Evolutionary conservation across 2,888 invertebrate genomes (phyloP), one percentile per base, ranked within the genome.

Genomic region (Spatulosminthurus flaviceps): DNA sequence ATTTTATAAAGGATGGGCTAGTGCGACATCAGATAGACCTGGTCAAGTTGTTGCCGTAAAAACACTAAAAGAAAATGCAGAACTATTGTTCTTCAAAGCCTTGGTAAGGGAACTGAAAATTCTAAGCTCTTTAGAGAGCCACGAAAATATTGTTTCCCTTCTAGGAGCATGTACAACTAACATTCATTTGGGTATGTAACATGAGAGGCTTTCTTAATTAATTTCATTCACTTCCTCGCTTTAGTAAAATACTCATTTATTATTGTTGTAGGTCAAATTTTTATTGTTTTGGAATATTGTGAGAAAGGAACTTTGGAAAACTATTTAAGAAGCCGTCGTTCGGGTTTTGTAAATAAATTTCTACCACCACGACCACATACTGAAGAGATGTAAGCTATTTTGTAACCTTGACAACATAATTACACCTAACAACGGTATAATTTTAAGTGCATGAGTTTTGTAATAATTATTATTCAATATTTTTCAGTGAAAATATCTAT

Each of bases 41-140:
- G 72, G 43, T 7, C 24, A 29, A 11, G 19, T 22, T n/a, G 77
- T 77, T 7, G 28, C 43, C 7, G 70, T 77, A 16, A 77, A 77
- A 22, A 77, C 77, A 5, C 19, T 70, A 29, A 69, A 77, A 34
- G 43, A 42, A n/a, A 67, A 77, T 43, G 29, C 70, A 1, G 77
- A 67, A 70, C 22, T 77, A 51, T 29, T 43, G 22, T 77, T 69
- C 26, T 77, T 77, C 21, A 77, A 77, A 34, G 77, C 69, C n/a
- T 60, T 77, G 16, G 77, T 77, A 1, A 21, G 77, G 7, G 77
- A 77, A 60, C 11, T 77, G 24, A 77, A 77, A 77, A 69, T 77
- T 26, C 16, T 77, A 42, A 70, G 70, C 24, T 11, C 70, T 51
- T n/a, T 77, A 24, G 26, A 26, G n/a, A 29, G 24, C 5, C 77